Conservation (phyloP, 1,140 invertebrate genomes). For the Drosophila ogumai region DNA sequence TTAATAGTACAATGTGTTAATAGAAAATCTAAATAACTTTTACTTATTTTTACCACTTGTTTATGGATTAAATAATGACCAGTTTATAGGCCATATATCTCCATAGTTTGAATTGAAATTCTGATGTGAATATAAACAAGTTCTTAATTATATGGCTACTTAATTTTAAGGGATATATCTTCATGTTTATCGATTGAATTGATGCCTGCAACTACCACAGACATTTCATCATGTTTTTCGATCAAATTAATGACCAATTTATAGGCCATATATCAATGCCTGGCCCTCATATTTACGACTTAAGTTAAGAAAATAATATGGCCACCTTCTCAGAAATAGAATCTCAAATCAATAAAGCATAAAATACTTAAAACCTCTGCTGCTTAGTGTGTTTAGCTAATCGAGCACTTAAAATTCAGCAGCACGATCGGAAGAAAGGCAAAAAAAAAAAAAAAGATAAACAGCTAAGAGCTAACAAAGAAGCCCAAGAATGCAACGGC, state of each 20-base stretch:
- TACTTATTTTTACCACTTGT: not conserved
- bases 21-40: not conserved
- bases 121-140: not conserved
- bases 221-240: not conserved
- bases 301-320: not conserved
- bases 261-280: not conserved
- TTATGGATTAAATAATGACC: not conserved
- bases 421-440: constrained; percentile 38
- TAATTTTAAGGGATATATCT: not conserved
- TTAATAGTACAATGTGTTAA: not conserved
- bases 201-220: not conserved
- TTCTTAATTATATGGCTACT: not conserved
- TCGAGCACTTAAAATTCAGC: constrained; percentile 64
- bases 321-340: constrained; percentile 8
- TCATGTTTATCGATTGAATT: not conserved
- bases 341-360: not conserved
- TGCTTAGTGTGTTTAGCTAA: constrained; percentile 41
- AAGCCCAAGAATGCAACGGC: constrained; percentile 66
- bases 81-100: constrained; percentile 3
- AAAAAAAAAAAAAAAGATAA: constrained; percentile 7
- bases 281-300: constrained; percentile 1
- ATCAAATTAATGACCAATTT: not conserved
- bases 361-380: constrained; percentile 13
- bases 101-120: not conserved
- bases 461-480: constrained; percentile 22